A percentile compares a stretch with the other conserved stretches of the same genome.
Evolutionary conservation across 2,888 invertebrate genomes (phyloP).

Genomic region (Patella caerulea): DNA sequence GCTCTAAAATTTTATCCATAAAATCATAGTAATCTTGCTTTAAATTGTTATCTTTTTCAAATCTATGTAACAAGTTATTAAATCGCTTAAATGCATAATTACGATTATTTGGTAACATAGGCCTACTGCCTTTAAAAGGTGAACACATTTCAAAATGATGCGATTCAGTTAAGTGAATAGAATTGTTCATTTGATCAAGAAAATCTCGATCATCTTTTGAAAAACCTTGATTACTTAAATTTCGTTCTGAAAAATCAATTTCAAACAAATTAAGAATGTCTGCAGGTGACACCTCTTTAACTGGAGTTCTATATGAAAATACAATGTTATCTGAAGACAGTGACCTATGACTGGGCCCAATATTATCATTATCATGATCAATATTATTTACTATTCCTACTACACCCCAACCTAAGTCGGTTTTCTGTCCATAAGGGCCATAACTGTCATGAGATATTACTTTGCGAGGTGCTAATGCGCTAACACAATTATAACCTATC

Average conservation of each 20-base stretch:
- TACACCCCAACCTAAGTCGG: slow-evolving; percentile 41
- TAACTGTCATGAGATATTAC: slow-evolving; percentile 28
- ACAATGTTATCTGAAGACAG: not conserved
- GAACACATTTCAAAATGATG: not conserved
- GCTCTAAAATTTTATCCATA: slow-evolving; percentile 22
- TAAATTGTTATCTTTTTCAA: slow-evolving; percentile 10
- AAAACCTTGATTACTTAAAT: not conserved
- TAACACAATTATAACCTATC: slow-evolving; percentile 43
- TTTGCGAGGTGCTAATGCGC: slow-evolving; percentile 38
- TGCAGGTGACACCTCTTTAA: not conserved
- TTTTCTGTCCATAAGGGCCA: slow-evolving; percentile 37
- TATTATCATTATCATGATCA: not conserved
- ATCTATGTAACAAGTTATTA: not conserved
- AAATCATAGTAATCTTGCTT: slow-evolving; percentile 19
- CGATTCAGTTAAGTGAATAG: slow-evolving; percentile 18
- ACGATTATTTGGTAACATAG: slow-evolving; percentile 27
- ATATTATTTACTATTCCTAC: slow-evolving; percentile 25
- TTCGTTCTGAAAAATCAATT: slow-evolving; percentile 18
- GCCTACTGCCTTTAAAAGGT: slow-evolving; percentile 23
- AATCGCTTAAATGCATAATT: slow-evolving; percentile 22
- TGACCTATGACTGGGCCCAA: slow-evolving; percentile 6
- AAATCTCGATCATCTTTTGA: slow-evolving; percentile 19
- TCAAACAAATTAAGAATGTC: slow-evolving; percentile 18
- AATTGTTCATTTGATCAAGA: slow-evolving; percentile 1
- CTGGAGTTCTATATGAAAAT: not conserved